phyloP scores from a whole-genome alignment of 1,140 invertebrate species.

The Drosophila ficusphila region DNA sequence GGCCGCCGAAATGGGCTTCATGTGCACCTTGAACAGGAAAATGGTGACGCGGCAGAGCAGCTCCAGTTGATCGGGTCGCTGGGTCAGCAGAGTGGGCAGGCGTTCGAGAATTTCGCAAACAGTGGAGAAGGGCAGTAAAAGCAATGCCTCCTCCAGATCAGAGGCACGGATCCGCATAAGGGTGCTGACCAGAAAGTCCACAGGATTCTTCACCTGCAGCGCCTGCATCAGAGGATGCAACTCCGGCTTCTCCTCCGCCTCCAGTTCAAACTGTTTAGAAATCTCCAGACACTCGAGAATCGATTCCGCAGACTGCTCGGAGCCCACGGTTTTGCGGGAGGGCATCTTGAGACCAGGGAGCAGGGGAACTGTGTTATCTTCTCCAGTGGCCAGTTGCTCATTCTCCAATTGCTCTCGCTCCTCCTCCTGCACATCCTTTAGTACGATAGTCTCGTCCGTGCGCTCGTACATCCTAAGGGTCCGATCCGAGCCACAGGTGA shows the following conservation, averaged over 20 bases:
- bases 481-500: slow-evolving; percentile 94
- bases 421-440: slow-evolving; percentile 96
- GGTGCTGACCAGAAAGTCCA: slow-evolving; percentile 93
- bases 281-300: slow-evolving; percentile 95
- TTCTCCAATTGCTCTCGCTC: slow-evolving; percentile 90
- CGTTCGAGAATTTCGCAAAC: slow-evolving; percentile 92
- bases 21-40: slow-evolving; percentile 93
- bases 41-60: slow-evolving; percentile 90
- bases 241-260: slow-evolving; percentile 84
- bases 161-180: slow-evolving; percentile 91
- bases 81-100: slow-evolving; percentile 88
- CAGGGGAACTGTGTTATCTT: slow-evolving; percentile 88
- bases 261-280: slow-evolving; percentile 88
- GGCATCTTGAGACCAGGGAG: slow-evolving; percentile 91
- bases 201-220: slow-evolving; percentile 88
- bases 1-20: slow-evolving; percentile 91
- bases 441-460: slow-evolving; percentile 94
- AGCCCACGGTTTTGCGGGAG: slow-evolving; percentile 95
- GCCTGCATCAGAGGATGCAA: slow-evolving; percentile 91
- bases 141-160: slow-evolving; percentile 95
- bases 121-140: slow-evolving; percentile 93
- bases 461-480: slow-evolving; percentile 94
- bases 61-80: slow-evolving; percentile 89
- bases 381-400: slow-evolving; percentile 89
- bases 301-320: slow-evolving; percentile 95